Percentiles rank a stretch among this genome's conserved stretches.
Evolutionary conservation across 2,113 vertebrate species (phyloP).

Genomic region (Scalopus aquaticus): DNA sequence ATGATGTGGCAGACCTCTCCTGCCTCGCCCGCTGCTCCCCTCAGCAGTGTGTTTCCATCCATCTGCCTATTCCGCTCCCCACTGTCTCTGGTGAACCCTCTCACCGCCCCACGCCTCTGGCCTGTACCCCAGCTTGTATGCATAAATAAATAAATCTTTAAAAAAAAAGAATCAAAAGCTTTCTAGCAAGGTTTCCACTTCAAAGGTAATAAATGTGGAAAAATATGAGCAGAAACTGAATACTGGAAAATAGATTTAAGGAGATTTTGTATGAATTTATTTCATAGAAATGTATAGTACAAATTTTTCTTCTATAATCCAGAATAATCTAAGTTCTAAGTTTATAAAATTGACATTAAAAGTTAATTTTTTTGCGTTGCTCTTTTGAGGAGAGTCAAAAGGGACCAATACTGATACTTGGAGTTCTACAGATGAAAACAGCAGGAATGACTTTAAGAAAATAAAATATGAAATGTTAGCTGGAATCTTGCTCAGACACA

Average conservation of each 20-base stretch:
- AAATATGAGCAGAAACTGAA: background rate
- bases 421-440: background rate
- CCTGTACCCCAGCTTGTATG: too few relatives aligned
- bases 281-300: background rate
- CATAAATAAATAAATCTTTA: too few relatives aligned
- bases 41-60: too few relatives aligned
- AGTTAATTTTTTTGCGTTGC: background rate
- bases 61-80: too few relatives aligned
- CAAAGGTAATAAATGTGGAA: background rate
- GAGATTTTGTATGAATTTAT: background rate
- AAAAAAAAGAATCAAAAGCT: background rate
- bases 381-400: background rate
- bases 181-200: background rate
- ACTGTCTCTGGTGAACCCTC: too few relatives aligned
- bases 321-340: background rate
- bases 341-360: background rate
- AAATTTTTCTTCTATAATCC: background rate
- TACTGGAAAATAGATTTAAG: background rate
- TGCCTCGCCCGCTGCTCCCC: too few relatives aligned
- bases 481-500: background rate
- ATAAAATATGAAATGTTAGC: background rate
- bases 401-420: background rate
- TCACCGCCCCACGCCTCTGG: too few relatives aligned
- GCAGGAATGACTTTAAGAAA: background rate
- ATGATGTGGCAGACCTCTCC: too few relatives aligned